Evolutionary conservation across 2,797 vertebrate genomes (phyloP), one percentile per base, ranked within the genome.

Genomic region (Myiotriccus ornatus): DNA sequence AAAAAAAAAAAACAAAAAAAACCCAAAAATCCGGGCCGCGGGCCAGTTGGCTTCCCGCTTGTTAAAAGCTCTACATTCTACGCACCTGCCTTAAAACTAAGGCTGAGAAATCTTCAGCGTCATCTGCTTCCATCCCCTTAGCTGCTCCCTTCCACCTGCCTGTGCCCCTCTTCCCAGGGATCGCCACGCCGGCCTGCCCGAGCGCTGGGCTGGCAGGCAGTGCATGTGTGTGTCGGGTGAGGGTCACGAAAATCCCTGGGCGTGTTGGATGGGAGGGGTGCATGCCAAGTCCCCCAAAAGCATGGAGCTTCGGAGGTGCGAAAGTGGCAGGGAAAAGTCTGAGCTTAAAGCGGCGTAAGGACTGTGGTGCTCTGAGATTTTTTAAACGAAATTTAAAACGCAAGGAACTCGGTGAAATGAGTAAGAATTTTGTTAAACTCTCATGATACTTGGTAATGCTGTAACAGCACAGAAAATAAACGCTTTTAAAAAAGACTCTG

Each of bases 81-180:
- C 5, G 32, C 59, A 23, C 22, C 30, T 60, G 19, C 64, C 70
- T 57, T 89, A 35, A 84, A 74, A 87, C 20, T 64, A 69, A 77
- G 9, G 23, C 17, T 78, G 35, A 7, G 75, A 41, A 53, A 37
- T 67, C 37, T 67, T 69, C 35, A 77, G 32, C 53, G 76, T 89
- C 65, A 68, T 91, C 82, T 90, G 89, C 94, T 95, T 85, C 74
- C 91, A 28, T 44, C 85, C 85, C 79, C 82, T 24, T 76, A 46
- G 68, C 32, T 30, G 0, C 35, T 67, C 74, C 71, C 6, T 85
- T 74, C 56, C 37, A 10, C 34, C 53, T 86, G 55, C 83, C 82
- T 37, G 87, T 75, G 92, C 21, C 77, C 67, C 56, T 55, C 41
- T 59, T n/a, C 30, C 70, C 85, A 59, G 8, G 84, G 68, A 35